Base-by-base conservation (phyloP, 2,888 invertebrate species). In the Perdita meconis region DNA sequence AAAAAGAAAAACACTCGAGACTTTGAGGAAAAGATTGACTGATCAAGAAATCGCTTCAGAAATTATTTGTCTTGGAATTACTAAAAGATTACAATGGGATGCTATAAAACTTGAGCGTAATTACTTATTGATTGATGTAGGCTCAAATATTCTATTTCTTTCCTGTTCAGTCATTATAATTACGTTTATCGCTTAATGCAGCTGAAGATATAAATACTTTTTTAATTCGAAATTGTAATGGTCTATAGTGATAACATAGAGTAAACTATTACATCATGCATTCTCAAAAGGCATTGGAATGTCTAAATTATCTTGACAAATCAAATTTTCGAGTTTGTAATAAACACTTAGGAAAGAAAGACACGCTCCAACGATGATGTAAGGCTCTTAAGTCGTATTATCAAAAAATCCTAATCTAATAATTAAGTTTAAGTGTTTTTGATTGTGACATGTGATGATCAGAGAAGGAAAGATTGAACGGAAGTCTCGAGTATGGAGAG, bases 11-110 rank as follows among this genome's bases (percentile, higher is more conserved):
- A 19, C 38, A 38, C 40, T 61, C 12, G 13, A 8, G 53, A 59
- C 13, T 16, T 13, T 1, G 2, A 8, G 12, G 6, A 24, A 6
- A 19, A 16, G 38, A 60, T 61, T 16, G 13, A 19, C 10, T 24
- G 40, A 73, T 73, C 70, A 70, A 19, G 12, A 42, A 36, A 57
- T 10, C 36, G 30, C n/a, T n/a, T n/a, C n/a, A n/a, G n/a, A n/a
- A n/a, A n/a, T n/a, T n/a, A n/a, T n/a, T n/a, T n/a, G n/a, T 6
- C 24, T 0, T 60, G 24, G 24, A 24, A 30, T n/a, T 40, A 6
- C 16, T 10, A 42, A 16, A 42, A 16, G 8, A 8, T 44, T 44
- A n/a, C n/a, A n/a, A n/a, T n/a, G n/a, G n/a, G n/a, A n/a, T 44
- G 16, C 19, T 44, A 44, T 6, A 44, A 16, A 44, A 44, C 44